Base-by-base conservation (phyloP, 1,140 invertebrate genomes). In the Megathymus violae region DNA sequence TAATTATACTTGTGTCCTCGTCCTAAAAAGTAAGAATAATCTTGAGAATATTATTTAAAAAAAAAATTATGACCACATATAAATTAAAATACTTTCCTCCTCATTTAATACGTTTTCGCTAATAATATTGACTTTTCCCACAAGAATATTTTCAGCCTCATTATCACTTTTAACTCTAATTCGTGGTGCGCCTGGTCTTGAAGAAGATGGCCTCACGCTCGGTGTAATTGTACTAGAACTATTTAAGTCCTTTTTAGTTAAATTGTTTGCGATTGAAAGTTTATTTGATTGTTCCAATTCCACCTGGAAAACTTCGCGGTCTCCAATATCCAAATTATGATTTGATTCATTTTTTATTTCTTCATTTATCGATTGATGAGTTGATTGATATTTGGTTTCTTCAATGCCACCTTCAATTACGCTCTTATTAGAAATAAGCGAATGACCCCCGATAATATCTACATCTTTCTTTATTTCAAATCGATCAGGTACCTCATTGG, bases 101-200 rank as follows among this genome's bases (percentile, higher is more conserved):
- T 93, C 92, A 15, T 80, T 81, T 13, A 94, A 92, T 43, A 93
- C 92, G 70, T 93, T 94, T 79, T 96, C 95, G 2, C 94, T 86
- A 63, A 95, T 96, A 0, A 96, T 94, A 72, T 94, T 95, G 10
- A 95, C 93, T 83, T 93, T 93, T 9, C 92, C 93, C 64, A 93
- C 79, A 41, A 92, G 83, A 34, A 93, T 90, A 61, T 93, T 78
- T 46, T 94, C 90, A 16, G 91, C 85, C 51, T 92, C 92, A 69
- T 82, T 82, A 38, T 88, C 85, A 61, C 79, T 67, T 71, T 86
- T 91, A 84, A 94, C 92, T 74, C 92, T 91, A 59, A 95, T 85
- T 56, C 94, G 92, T 4, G 96, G 96, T 16, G 96, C 96, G 43
- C 95, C 95, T 0, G 96, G 96, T 58, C 96, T 92, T 10, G 95